Evolutionary conservation across 2,888 invertebrate genomes (phyloP).

Genomic region (Lissonota sp.): DNA sequence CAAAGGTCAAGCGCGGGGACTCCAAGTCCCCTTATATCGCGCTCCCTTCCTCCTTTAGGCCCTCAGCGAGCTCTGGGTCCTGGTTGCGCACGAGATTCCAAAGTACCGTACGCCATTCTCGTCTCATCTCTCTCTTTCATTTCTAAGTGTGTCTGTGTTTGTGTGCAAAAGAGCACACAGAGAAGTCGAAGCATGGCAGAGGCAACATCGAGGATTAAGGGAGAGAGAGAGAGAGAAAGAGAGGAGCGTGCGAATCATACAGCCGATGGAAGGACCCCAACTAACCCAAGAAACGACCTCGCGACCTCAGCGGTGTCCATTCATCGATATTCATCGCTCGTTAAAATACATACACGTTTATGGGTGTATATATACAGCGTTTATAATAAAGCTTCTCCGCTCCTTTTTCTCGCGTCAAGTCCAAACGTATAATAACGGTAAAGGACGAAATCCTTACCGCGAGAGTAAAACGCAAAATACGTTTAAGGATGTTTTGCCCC

Average conservation of each 20-base stretch:
- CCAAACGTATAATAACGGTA: slow-evolving; percentile 59
- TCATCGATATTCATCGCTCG: slow-evolving; percentile 66
- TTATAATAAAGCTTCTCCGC: slow-evolving; percentile 20
- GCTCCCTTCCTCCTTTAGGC: slow-evolving; percentile 2
- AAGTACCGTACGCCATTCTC: slow-evolving; percentile 62
- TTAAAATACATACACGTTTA: slow-evolving; percentile 62
- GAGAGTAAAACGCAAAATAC: slow-evolving; percentile 16
- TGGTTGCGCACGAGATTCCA: slow-evolving; percentile 43
- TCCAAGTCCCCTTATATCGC: neutral
- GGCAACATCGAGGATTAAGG: slow-evolving; percentile 39
- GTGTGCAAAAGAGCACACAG: neutral
- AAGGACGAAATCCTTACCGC: slow-evolving; percentile 17
- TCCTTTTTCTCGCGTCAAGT: slow-evolving; percentile 50
- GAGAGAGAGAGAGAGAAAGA: slow-evolving; percentile 48
- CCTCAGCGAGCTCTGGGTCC: slow-evolving; percentile 13
- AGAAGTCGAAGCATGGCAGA: neutral
- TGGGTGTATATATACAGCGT: slow-evolving; percentile 8
- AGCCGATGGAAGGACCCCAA: slow-evolving; percentile 58
- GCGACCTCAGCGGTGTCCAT: slow-evolving; percentile 64
- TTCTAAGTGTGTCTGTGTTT: neutral
- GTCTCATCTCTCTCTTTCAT: slow-evolving; percentile 29
- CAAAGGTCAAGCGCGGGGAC: slow-evolving; percentile 68
- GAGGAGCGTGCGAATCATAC: slow-evolving; percentile 64
- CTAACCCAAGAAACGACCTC: slow-evolving; percentile 64
- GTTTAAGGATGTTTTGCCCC: too few relatives aligned